Base-by-base conservation (phyloP, 1,140 invertebrate species). In the Aphelenchoides fujianensis region DNA sequence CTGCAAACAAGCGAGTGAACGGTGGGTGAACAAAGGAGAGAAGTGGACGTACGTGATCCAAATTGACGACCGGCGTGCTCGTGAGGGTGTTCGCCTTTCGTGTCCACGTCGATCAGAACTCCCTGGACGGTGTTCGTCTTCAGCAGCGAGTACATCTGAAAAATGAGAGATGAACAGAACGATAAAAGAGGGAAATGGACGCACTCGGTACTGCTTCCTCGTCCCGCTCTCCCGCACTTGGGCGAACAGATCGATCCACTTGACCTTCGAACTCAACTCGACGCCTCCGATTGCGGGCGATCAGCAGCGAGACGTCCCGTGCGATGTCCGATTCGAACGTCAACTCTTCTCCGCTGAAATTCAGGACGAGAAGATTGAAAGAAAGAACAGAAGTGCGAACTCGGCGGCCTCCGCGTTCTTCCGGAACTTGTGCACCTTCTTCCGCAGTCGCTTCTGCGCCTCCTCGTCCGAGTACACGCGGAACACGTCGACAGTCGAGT, bases 401-500 rank as follows among this genome's bases (percentile, higher is more conserved):
- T 48, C 16, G 16, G 1, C 57, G 28, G 37, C 16, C 31, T 30
- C 34, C 12, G 19, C 69, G 28, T 5, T 36, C 12, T 77, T 66
- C 54, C 75, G 53, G 31, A 67, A 68, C 68, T 84, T 82, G 9
- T 77, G 73, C 34, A 84, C 16, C 53, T 85, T 85, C 61, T 82
- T 82, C 28, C 71, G 66, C 28, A 84, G 64, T n/a, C 81, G 79
- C 76, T 86, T 86, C 55, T 89, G 88, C 0, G 91, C 88, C 84
- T 94, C 90, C 48, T 91, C 89, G 16, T 91, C 88, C 0, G 89
- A 86, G 75, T 90, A 89, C 72, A 98, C 89, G 57, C 89, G 86
- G 84, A 94, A 97, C 35, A 94, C 84, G 86, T 97, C 95, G 9
- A 97, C 85, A 7, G 88, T 85, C 71, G 89, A 89, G 77, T 94